Percentiles rank a stretch among this genome's conserved stretches.
phyloP scores from a whole-genome alignment of 2,888 invertebrate species.

The Thereva nobilitata region DNA sequence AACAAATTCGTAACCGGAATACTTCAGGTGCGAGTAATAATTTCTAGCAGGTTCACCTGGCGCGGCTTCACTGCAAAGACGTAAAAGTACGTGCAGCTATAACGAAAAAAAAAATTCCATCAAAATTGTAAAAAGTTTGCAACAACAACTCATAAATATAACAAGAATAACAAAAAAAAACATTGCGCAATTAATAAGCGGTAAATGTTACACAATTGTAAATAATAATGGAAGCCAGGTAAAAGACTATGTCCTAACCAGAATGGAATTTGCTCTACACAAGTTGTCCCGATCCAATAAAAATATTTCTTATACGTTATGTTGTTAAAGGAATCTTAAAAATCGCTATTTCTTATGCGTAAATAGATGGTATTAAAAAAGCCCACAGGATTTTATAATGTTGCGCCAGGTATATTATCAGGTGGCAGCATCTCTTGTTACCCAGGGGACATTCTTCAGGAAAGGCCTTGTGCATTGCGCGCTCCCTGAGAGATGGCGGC shows the following conservation, averaged over 20 bases:
- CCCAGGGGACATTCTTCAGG: too few species aligned
- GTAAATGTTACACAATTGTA: slow-evolving; percentile 16
- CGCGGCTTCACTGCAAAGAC: not conserved
- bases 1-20: slow-evolving; percentile 30
- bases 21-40: slow-evolving; percentile 4
- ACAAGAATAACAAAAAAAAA: slow-evolving; percentile 13
- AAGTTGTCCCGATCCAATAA: not conserved
- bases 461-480: too few species aligned
- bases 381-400: too few species aligned
- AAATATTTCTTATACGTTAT: too few species aligned
- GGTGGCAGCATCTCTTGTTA: too few species aligned
- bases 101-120: too few species aligned
- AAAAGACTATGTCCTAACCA: slow-evolving; percentile 11
- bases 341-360: too few species aligned
- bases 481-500: too few species aligned
- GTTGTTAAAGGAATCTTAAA: too few species aligned
- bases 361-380: too few species aligned
- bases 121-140: not conserved
- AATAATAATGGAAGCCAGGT: slow-evolving; percentile 7
- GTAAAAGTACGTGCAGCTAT: slow-evolving; percentile 2
- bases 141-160: not conserved
- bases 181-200: slow-evolving; percentile 28
- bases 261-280: slow-evolving; percentile 8
- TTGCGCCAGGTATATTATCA: too few species aligned
- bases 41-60: not conserved